Percentiles rank a stretch among this genome's conserved stretches.
Conservation (phyloP, 30 jellyfish, hydroid and myxozoan genomes). For the Cassiopea xamachana region DNA sequence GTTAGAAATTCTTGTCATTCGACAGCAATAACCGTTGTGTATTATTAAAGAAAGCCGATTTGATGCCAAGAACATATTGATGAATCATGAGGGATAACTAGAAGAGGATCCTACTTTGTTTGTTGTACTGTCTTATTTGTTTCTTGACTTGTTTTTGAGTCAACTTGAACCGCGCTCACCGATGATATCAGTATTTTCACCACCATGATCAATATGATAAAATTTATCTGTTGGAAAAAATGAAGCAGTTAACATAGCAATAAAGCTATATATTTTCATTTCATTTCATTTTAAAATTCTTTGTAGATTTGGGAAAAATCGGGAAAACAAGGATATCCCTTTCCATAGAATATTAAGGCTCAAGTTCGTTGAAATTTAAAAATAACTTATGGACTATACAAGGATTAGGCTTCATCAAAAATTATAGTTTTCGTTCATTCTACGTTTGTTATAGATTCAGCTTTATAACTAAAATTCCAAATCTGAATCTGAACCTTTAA, state of each 20-base stretch:
- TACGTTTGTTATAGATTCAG: no score
- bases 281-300: no score
- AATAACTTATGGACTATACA: no score
- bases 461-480: no score
- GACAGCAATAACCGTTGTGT: no score
- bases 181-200: constrained; percentile 84
- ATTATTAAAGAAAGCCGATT: neutral
- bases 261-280: neutral
- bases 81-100: neutral
- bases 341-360: no score
- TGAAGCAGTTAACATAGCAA: neutral
- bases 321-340: no score
- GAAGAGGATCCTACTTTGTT: constrained; percentile 27
- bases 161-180: constrained; percentile 82
- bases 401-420: no score
- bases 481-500: no score
- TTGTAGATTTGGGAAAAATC: neutral
- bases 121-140: constrained; percentile 43
- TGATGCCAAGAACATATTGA: neutral
- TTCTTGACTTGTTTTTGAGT: constrained; percentile 44
- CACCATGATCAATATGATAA: constrained; percentile 63
- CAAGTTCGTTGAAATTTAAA: no score
- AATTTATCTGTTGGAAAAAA: constrained; percentile 71
- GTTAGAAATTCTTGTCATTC: no score
- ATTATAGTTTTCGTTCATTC: no score